Conservation (phyloP, 2,113 vertebrate genomes). For the Aramus guarauna region DNA sequence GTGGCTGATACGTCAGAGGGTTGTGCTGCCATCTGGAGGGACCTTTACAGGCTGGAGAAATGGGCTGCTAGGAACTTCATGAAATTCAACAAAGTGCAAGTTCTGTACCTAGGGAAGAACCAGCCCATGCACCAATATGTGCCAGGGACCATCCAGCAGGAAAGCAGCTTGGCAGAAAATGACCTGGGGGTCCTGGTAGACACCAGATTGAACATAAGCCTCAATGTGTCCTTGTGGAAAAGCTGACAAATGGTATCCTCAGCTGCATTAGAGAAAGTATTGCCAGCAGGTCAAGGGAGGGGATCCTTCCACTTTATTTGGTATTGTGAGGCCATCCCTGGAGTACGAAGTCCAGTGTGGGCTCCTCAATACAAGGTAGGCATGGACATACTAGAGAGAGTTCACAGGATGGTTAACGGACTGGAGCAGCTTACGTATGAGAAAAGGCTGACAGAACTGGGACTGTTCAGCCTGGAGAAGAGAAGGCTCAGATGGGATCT, state of each 20-base stretch:
- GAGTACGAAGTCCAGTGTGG: background rate
- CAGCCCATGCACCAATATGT: background rate
- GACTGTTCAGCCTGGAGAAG: background rate
- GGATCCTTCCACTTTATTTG: background rate
- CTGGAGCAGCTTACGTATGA: background rate
- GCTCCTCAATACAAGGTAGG: background rate
- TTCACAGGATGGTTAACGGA: background rate
- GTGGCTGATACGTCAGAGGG: background rate
- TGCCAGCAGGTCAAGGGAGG: background rate
- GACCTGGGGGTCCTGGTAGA: background rate
- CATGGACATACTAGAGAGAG: background rate
- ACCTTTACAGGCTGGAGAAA: background rate
- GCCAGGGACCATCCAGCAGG: accelerated
- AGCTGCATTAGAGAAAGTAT: background rate
- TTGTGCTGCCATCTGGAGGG: background rate
- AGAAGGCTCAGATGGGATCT: background rate
- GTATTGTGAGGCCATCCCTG: too few species aligned
- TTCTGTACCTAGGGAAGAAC: background rate
- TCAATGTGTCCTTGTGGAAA: background rate
- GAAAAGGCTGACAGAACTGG: background rate
- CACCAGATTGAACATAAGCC: background rate
- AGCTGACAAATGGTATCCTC: background rate
- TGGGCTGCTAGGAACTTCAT: background rate
- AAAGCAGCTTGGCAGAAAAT: background rate
- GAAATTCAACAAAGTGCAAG: background rate